Percentiles rank a stretch among this genome's conserved stretches.
Evolutionary conservation across 2,888 invertebrate species (phyloP).

Genomic region (Alentia gelatinosa): DNA sequence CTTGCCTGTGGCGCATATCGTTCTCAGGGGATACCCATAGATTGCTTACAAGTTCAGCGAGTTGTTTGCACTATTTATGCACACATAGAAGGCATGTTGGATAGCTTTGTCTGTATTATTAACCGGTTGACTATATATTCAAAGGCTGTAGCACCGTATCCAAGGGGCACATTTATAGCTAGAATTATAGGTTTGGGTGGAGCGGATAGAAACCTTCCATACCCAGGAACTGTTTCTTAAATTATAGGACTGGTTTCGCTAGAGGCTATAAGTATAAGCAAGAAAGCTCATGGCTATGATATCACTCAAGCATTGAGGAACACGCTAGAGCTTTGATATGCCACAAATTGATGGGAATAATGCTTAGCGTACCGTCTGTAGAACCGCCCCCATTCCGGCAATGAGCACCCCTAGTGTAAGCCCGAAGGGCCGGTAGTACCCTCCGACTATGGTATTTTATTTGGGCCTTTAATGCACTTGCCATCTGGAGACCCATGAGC

Average conservation of each 20-base stretch:
- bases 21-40: too few species aligned
- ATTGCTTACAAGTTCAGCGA: too few species aligned
- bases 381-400: too few species aligned
- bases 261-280: neutral
- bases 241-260: neutral
- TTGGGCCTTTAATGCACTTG: too few species aligned
- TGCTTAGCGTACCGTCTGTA: neutral
- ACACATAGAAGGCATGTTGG: neutral
- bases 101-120: neutral
- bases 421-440: too few species aligned
- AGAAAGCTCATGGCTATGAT: neutral
- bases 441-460: too few species aligned
- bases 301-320: neutral
- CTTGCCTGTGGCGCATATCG: too few species aligned
- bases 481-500: too few species aligned
- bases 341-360: neutral
- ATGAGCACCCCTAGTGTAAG: too few species aligned
- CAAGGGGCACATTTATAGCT: neutral
- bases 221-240: too few species aligned
- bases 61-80: neutral
- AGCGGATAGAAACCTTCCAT: neutral
- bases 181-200: constrained; percentile 1
- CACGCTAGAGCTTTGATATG: neutral
- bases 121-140: neutral
- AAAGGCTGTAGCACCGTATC: neutral